Base-by-base conservation (phyloP, 2,797 vertebrate genomes). In the Gymnoscopelus braueri region DNA sequence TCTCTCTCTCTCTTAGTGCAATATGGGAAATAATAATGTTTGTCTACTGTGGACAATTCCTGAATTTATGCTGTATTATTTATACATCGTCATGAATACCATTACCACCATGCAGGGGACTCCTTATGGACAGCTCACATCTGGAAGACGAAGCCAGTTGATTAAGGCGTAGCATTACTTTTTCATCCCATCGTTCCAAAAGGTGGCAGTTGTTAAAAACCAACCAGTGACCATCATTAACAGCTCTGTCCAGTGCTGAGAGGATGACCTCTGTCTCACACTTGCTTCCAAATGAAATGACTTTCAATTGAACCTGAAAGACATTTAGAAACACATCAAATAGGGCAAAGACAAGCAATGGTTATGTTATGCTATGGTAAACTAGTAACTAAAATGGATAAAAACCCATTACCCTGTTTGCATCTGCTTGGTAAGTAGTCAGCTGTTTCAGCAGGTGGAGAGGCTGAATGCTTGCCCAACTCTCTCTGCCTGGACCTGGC, bases 181-280 rank as follows among this genome's bases (percentile, higher is more conserved):
- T 77, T 0, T 69, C 67, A 2, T 95, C 92, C 95, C 95, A 96
- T 12, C 56, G 72, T 12, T 93, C 73, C 70, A 95, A 66, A 71
- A 95, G 87, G 74, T 96, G 94, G 79, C 94, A 95, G 87, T 93
- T 92, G 82, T 93, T 92, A 10, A 97, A 89, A 55, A 96, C 94
- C 73, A 97, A 65, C 96, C 96, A 97, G 65, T 92, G 87, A 9
- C 95, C 95, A 0, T 92, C 81, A 2, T 51, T 63, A 65, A 84
- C 83, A 50, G 94, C 91, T 53, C 61, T 63, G 10, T 66, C 60
- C 53, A 97, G 75, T 0, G 68, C 55, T n/a, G 80, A 81, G 32
- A 92, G 77, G 48, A 94, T 65, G 1, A 13, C 5, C 0, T 79
- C 74, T 67, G 70, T 53, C 0, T 93, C 88, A 55, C 87, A 87